Evolutionary conservation across 2,797 vertebrate species (phyloP).

Genomic region (Parotocinclus haroldoi): DNA sequence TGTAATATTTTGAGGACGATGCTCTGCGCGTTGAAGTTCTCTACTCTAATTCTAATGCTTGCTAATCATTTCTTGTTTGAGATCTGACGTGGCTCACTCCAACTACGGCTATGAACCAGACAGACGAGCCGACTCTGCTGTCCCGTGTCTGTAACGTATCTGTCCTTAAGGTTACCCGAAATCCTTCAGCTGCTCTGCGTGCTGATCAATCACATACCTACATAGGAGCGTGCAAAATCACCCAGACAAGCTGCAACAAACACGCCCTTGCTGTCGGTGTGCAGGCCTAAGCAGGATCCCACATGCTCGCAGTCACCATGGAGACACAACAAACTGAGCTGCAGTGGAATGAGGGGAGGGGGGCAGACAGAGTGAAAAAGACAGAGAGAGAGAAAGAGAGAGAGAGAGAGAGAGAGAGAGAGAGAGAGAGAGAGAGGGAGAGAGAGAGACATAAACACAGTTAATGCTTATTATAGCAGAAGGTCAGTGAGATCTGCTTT

Average conservation of each 20-base stretch:
- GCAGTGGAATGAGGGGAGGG: slow-evolving; percentile 22
- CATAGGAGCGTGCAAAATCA: slow-evolving; percentile 27
- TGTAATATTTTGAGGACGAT: too few relatives aligned
- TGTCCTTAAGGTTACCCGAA: slow-evolving; percentile 24
- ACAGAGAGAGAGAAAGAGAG: slow-evolving; percentile 8
- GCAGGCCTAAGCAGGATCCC: slow-evolving; percentile 37
- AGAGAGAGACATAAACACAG: neutral
- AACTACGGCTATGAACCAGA: too few relatives aligned
- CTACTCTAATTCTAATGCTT: too few relatives aligned
- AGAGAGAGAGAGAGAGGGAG: slow-evolving; percentile 8
- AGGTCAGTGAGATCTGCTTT: neutral
- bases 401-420: slow-evolving; percentile 23
- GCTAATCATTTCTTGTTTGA: too few relatives aligned
- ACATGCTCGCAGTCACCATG: slow-evolving; percentile 41
- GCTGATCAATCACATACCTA: slow-evolving; percentile 39
- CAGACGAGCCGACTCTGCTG: neutral
- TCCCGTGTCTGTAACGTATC: slow-evolving; percentile 1
- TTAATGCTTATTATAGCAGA: too few relatives aligned
- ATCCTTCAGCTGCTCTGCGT: slow-evolving; percentile 31
- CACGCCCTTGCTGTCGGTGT: slow-evolving; percentile 35
- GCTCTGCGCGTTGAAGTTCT: too few relatives aligned
- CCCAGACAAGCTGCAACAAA: slow-evolving; percentile 32
- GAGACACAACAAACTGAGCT: slow-evolving; percentile 43
- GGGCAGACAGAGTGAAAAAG: slow-evolving; percentile 24
- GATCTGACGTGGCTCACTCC: too few relatives aligned